Percentiles rank a stretch among this genome's conserved stretches.
These are phyloP conservation scores for Enteromius unitaeniatus DNA, from an alignment of 2,797 vertebrate species.

Conservation along the genomic window DNA sequence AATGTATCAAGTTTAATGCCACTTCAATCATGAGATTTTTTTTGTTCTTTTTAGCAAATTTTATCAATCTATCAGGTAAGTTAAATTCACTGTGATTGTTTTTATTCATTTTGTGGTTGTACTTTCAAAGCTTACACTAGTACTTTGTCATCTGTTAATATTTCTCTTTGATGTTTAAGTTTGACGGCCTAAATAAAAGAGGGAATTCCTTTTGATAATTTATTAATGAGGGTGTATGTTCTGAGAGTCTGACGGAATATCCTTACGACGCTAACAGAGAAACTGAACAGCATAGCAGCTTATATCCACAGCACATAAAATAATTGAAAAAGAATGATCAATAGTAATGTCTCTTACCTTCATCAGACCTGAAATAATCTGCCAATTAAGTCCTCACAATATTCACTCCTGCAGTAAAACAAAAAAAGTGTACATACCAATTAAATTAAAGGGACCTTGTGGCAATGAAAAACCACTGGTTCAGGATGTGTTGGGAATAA, in stretches of 20 bases:
- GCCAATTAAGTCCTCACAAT: not conserved
- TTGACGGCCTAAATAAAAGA: constrained; percentile 50
- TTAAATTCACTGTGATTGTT: constrained; percentile 5
- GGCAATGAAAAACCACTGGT: not conserved
- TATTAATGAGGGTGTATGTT: constrained; percentile 48
- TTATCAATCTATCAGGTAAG: not conserved
- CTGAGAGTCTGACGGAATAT: constrained; percentile 42
- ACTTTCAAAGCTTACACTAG: constrained; percentile 12
- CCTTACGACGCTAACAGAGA: constrained; percentile 44
- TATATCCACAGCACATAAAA: not conserved
- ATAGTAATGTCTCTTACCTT: constrained; percentile 15
- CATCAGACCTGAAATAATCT: constrained; percentile 10
- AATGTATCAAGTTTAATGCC: not conserved
- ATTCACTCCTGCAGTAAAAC: not conserved
- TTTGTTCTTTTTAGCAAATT: not conserved
- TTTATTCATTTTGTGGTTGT: constrained; percentile 20
- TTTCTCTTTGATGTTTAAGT: constrained; percentile 57
- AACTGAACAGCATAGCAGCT: not conserved
- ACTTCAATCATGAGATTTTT: not conserved
- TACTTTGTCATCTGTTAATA: constrained; percentile 52
- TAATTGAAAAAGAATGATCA: not conserved
- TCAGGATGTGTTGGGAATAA: not conserved
- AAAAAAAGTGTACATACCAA: not conserved
- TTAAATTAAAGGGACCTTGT: not conserved
- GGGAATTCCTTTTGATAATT: constrained; percentile 60